phyloP scores from a whole-genome alignment of 2,888 invertebrate genomes.

The Apodemia hepburni region DNA sequence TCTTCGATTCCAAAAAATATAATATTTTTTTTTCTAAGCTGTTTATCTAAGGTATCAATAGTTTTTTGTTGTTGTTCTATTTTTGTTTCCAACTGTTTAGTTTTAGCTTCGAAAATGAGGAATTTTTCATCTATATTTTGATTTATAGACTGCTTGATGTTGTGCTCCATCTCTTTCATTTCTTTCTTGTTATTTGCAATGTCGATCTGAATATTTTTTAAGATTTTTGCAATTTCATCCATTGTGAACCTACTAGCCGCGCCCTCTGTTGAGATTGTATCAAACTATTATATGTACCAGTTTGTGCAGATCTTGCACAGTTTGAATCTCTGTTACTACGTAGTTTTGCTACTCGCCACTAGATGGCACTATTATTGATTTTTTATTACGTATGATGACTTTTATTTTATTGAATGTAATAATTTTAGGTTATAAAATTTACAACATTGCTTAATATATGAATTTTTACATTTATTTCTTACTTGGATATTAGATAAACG shows the following conservation, averaged over 20 bases:
- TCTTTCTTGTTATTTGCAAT: conserved; percentile 31
- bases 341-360: background rate
- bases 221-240: conserved; percentile 21
- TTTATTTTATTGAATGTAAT: background rate
- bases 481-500: no score
- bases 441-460: no score
- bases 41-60: conserved; percentile 32
- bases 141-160: conserved; percentile 34
- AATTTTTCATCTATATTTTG: conserved; percentile 35
- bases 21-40: conserved; percentile 32
- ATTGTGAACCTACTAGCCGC: background rate
- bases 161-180: conserved; percentile 34
- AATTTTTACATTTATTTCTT: no score
- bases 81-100: conserved; percentile 30
- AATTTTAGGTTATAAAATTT: no score
- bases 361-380: background rate
- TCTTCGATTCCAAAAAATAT: conserved; percentile 35
- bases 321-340: background rate
- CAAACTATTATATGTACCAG: background rate
- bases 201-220: conserved; percentile 31
- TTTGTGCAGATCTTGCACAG: background rate
- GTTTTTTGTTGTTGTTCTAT: conserved; percentile 35
- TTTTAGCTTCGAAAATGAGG: conserved; percentile 27
- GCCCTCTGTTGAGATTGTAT: conserved; percentile 7
- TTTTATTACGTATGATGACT: no score